These are phyloP conservation scores for Buphagus erythrorhynchus DNA, from an alignment of 2,797 vertebrate genomes.

Conservation along the genomic window DNA sequence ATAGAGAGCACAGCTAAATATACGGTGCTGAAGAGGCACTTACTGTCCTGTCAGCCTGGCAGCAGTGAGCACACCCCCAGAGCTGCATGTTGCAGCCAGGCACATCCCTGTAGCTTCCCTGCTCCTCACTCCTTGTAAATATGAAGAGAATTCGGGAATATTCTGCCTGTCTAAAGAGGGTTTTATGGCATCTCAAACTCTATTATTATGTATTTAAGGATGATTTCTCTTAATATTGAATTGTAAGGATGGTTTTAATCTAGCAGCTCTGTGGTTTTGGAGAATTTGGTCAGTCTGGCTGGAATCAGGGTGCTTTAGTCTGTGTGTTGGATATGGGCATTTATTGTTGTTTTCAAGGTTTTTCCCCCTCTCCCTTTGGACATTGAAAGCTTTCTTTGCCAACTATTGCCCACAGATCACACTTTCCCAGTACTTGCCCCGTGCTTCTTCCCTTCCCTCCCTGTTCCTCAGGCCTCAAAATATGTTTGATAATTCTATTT, in stretches of 20 bases:
- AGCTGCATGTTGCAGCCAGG: neutral
- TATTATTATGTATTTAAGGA: slow-evolving; percentile 5
- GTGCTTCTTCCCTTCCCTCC: neutral
- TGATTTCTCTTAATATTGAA: slow-evolving; percentile 29
- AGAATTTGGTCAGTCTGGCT: neutral
- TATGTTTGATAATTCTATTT: neutral
- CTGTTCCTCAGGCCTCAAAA: neutral
- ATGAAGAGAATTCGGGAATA: neutral
- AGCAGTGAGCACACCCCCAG: neutral
- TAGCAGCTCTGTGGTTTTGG: neutral
- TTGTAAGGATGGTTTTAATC: slow-evolving; percentile 23
- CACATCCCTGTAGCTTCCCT: neutral
- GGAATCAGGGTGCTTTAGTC: neutral
- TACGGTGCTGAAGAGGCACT: neutral
- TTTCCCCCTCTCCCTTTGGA: neutral
- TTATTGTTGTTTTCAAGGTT: neutral
- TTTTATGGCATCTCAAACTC: slow-evolving; percentile 4
- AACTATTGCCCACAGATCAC: neutral
- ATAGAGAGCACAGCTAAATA: neutral
- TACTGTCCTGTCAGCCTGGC: neutral
- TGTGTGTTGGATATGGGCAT: neutral
- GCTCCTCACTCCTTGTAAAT: neutral
- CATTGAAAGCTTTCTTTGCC: neutral
- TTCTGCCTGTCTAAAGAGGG: slow-evolving; percentile 16
- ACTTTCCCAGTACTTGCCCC: neutral